Evolutionary conservation across 1,140 invertebrate species (phyloP), one percentile per base, ranked within the genome.

Genomic region (Drosophila sucinea): DNA sequence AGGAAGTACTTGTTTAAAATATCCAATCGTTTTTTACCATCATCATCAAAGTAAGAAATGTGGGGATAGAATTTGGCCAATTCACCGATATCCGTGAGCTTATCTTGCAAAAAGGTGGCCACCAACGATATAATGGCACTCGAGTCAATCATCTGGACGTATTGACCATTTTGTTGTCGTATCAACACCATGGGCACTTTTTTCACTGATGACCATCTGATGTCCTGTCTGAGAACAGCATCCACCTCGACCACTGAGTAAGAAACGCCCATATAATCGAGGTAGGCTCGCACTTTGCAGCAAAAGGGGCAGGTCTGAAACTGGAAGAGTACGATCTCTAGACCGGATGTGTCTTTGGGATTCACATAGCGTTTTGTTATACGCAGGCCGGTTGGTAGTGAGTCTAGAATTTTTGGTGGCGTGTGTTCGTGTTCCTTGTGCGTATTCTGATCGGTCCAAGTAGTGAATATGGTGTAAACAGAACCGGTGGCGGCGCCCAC

Each of bases 281-380:
- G 93, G 92, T 98, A 97, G 17, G 97, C 96, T 71, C 99, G 94
- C 0, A 99, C 97, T 94, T 99, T 99, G 90, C 98, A 99, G 92
- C 99, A 99, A 93, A 99, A 99, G 33, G 99, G 99, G 92, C 98
- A 99, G 2, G 97, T 98, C 86, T 98, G 96, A 92, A 98, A 99
- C 93, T 99, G 98, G 91, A 96, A 99, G 27, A 99, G 93, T 1
- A 96, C 96, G 17, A 99, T 92, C 79, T 98, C 95, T 55, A 99
- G 93, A 8, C 95, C 95, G 63, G 94, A 95, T 4, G 93, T 93
- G 92, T 98, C 96, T 17, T 94, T 93, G 7, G 94, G 93, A 90
- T 93, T 95, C 5, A 94, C 76, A 62, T 96, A 93, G 95, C 95
- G 87, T 62, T 94, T 93, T 0, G 95, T 83, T 23, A 94, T 64